A percentile compares a stretch with the other conserved stretches of the same genome.
phyloP scores from a whole-genome alignment of 2,888 invertebrate genomes.

The Dicycla oo region DNA sequence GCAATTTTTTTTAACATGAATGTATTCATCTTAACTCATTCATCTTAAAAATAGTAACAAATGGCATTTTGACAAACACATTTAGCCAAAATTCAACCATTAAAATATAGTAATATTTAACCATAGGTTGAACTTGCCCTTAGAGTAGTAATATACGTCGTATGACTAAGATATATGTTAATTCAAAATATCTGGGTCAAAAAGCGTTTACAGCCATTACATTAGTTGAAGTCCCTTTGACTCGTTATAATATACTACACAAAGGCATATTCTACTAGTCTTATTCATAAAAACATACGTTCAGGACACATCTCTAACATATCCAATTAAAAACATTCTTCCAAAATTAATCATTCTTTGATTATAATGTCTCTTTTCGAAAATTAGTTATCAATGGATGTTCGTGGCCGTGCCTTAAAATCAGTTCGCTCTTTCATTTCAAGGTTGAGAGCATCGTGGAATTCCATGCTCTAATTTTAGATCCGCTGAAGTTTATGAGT shows the following conservation, averaged over 20 bases:
- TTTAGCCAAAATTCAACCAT: no score
- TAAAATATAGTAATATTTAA: no score
- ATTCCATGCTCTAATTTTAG: slow-evolving; percentile 73
- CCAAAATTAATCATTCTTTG: neutral
- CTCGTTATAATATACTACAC: neutral
- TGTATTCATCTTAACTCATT: no score
- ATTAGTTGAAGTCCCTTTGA: slow-evolving; percentile 8
- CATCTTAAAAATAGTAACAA: no score
- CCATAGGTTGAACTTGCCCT: no score
- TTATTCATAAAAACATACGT: neutral
- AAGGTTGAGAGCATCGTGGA: slow-evolving; percentile 68
- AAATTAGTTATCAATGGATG: slow-evolving; percentile 12
- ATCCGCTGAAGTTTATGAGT: slow-evolving; percentile 62
- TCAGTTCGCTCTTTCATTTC: slow-evolving; percentile 56
- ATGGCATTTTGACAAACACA: no score
- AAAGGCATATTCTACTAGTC: neutral
- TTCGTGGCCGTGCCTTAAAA: slow-evolving; percentile 46
- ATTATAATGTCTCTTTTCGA: slow-evolving; percentile 1
- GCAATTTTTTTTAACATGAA: no score
- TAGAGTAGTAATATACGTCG: neutral
- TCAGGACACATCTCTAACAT: neutral
- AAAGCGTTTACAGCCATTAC: neutral
- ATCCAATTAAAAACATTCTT: neutral
- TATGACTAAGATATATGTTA: slow-evolving; percentile 1
- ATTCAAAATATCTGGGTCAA: slow-evolving; percentile 25